A percentile compares a stretch with the other conserved stretches of the same genome.
These are phyloP conservation scores for Pelobates fuscus DNA, from an alignment of 2,113 vertebrate genomes.

Conservation along the genomic window DNA sequence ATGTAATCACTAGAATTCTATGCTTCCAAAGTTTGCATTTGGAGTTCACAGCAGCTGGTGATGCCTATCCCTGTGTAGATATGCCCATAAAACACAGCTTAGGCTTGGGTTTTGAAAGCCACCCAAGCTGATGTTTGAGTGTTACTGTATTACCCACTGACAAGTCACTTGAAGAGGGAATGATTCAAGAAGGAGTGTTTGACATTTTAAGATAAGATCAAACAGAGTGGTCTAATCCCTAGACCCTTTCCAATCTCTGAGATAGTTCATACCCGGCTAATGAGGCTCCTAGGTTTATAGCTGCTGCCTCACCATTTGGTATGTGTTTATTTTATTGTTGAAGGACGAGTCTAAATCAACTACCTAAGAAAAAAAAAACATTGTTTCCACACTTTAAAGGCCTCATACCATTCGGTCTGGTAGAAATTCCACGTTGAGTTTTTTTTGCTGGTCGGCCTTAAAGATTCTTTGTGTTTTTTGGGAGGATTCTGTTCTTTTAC, in stretches of 20 bases:
- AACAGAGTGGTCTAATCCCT: conserved; percentile 37
- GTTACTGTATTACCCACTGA: conserved; percentile 37
- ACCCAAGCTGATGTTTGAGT: conserved; percentile 32
- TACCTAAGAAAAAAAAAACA: conserved; percentile 11
- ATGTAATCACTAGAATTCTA: too few relatives aligned
- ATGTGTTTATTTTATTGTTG: conserved; percentile 53
- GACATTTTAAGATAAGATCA: conserved; percentile 48
- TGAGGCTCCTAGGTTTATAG: conserved; percentile 38
- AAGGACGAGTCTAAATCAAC: conserved; percentile 42
- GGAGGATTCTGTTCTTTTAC: background rate
- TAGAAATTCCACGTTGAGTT: background rate
- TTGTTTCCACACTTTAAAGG: background rate
- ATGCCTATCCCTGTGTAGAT: background rate
- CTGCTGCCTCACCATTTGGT: background rate
- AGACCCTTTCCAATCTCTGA: conserved; percentile 38
- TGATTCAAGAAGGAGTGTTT: conserved; percentile 38
- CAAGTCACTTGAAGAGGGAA: conserved; percentile 45
- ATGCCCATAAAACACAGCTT: background rate
- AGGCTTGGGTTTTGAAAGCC: background rate
- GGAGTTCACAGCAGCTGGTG: background rate
- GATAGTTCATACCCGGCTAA: conserved; percentile 33
- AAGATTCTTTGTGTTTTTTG: too few relatives aligned
- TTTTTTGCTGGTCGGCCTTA: background rate
- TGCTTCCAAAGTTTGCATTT: too few relatives aligned
- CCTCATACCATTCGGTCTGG: background rate